Percentiles rank a stretch among this genome's conserved stretches.
phyloP scores from a whole-genome alignment of 2,888 invertebrate genomes.

The Marasmarcha lunaedactyla region DNA sequence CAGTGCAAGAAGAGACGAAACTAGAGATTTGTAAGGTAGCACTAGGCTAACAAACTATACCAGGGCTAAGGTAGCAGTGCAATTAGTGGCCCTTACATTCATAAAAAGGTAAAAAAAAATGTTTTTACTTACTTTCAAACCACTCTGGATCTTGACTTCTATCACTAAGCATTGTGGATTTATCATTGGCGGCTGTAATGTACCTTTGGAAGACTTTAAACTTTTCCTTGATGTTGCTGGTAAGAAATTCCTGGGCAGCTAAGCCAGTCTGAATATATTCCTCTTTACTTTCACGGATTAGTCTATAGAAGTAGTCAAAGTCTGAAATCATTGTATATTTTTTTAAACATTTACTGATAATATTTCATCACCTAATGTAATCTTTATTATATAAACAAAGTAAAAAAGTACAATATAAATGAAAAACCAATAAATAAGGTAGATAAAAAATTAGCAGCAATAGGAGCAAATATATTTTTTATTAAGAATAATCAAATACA shows the following conservation, averaged over 20 bases:
- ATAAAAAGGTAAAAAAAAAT: too few species aligned
- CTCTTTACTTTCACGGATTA: conserved; percentile 75
- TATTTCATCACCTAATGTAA: not conserved
- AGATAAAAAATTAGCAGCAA: too few species aligned
- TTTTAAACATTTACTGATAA: not conserved
- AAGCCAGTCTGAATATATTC: conserved; percentile 78
- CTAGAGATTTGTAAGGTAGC: too few species aligned
- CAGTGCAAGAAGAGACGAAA: too few species aligned
- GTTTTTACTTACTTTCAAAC: conserved; percentile 81
- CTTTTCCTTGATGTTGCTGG: conserved; percentile 71
- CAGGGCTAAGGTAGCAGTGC: too few species aligned
- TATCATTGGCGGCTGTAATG: conserved; percentile 56
- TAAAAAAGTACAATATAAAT: conserved; percentile 2
- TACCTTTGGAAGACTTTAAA: conserved; percentile 55
- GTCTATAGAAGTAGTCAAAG: conserved; percentile 78
- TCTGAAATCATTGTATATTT: conserved; percentile 44
- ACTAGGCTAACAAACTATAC: too few species aligned
- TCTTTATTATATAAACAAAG: not conserved
- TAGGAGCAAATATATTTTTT: too few species aligned
- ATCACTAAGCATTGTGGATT: conserved; percentile 71
- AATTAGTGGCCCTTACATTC: too few species aligned
- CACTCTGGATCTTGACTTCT: conserved; percentile 80
- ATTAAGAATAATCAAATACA: too few species aligned
- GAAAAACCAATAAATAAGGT: too few species aligned
- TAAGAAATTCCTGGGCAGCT: conserved; percentile 80